Evolutionary conservation across 1,140 invertebrate species (phyloP).

Genomic region (Drosophila obscura): DNA sequence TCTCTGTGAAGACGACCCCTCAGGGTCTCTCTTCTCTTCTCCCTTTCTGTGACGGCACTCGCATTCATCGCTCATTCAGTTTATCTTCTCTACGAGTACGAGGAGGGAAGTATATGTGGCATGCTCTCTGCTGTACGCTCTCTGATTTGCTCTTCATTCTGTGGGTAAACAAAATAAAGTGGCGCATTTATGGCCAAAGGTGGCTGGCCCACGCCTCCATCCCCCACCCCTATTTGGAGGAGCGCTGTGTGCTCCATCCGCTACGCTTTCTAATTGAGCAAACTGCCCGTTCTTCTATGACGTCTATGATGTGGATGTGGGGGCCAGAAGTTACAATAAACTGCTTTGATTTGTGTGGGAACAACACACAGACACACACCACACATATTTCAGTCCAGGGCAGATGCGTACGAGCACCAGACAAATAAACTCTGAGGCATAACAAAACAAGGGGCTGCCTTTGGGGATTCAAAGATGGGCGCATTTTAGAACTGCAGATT

Average conservation of each 20-base stretch:
- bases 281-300: slow-evolving; percentile 69
- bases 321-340: slow-evolving; percentile 57
- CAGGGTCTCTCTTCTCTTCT: too few relatives aligned
- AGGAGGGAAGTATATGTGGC: too few relatives aligned
- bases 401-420: slow-evolving; percentile 30
- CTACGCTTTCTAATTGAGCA: slow-evolving; percentile 76
- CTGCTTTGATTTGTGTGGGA: slow-evolving; percentile 72
- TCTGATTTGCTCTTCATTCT: slow-evolving; percentile 11
- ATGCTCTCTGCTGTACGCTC: slow-evolving; percentile 17
- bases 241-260: slow-evolving; percentile 35
- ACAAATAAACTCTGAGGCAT: slow-evolving; percentile 53
- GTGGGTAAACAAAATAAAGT: slow-evolving; percentile 77
- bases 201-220: slow-evolving; percentile 47
- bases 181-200: slow-evolving; percentile 75
- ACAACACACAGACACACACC: neutral
- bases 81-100: slow-evolving; percentile 35
- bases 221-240: neutral
- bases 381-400: slow-evolving; percentile 32
- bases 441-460: slow-evolving; percentile 4
- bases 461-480: neutral
- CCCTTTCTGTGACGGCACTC: neutral
- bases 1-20: too few relatives aligned
- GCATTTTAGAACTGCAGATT: too few relatives aligned
- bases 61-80: neutral
- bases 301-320: slow-evolving; percentile 31